Base-by-base conservation (phyloP, 2,113 vertebrate genomes). In the Channa maculata region DNA sequence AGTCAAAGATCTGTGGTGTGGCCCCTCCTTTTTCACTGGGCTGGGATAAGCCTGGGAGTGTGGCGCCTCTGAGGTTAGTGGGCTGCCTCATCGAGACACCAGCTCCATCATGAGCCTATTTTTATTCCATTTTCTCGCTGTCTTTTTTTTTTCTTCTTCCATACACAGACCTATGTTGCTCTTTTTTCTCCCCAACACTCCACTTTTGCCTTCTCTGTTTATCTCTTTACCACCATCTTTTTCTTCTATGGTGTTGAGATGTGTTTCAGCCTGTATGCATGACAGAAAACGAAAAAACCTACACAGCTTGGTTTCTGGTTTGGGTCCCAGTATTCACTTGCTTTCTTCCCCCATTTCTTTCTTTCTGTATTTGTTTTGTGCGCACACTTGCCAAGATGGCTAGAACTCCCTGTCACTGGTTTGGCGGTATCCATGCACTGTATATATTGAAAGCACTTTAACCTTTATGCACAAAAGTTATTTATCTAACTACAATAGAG, bases 11-110 rank as follows among this genome's bases (percentile, higher is more conserved):
- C 75, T 90, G 89, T 79, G 92, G 93, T 88, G 82, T 77, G 81
- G 87, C 90, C 89, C 92, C 92, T 92, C 93, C 92, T 87, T 86
- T 38, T 90, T 85, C 68, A 41, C 86, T 84, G 79, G 84, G 84
- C 79, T 64, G 87, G 91, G 86, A 88, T 90, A 91, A 92, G 82
- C 83, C 79, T 79, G 90, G 89, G 92, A 94, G 89, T 86, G 91
- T 92, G 94, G 94, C 93, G 92, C 93, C 93, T 91, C 82, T 91
- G 92, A 94, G 93, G 92, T 94, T 93, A 92, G 92, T 64, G 77
- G 91, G 91, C 88, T 91, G 88, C 92, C 92, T 93, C 88, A 90
- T 83, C 68, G 84, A 93, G 91, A 94, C 93, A 91, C 93, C 89
- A 91, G 90, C 90, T 93, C 90, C 86, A 92, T 92, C 91, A 92